Evolutionary conservation across 2,113 vertebrate genomes (phyloP), one percentile per base, ranked within the genome.

Genomic region (Upupa epops): DNA sequence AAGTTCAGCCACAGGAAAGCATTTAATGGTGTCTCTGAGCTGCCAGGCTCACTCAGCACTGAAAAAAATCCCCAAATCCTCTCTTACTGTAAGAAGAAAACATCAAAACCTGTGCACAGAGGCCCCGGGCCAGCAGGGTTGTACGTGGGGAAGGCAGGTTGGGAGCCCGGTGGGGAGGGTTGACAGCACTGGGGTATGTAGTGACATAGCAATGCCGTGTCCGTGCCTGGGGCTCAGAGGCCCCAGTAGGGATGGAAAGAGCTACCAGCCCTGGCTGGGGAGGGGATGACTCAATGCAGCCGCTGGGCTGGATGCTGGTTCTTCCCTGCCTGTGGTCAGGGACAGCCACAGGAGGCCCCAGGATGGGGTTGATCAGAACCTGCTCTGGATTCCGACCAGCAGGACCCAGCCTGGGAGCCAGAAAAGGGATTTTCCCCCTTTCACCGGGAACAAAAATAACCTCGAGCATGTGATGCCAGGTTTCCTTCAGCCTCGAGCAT

Each of bases 401-500:
- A 36, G 71, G 58, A 75, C 8, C n/a, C 6, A 3, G 40, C 26
- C 66, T 61, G 55, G 72, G 77, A 89, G 88, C 90, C 17, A 24
- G 91, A 91, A 42, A 94, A 91, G 29, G 82, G 90, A 91, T 59
- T 84, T 76, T 4, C 49, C 83, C 42, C 26, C 40, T 74, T 91
- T 87, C 85, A 70, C 85, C 51, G 1, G 86, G 83, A 83, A 92
- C 74, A 60, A 69, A 86, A 92, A 90, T 90, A 65, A 60, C 82
- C 40, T 8, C 2, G 19, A 40, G 68, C 86, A 93, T 55, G 64
- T 90, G 91, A 76, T 5, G n/a, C 13, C 58, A 8, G 13, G 24
- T 92, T 92, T 88, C 91, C 93, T 94, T 64, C 16, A 69, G 86
- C 86, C 74, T 8, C 2, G 19, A 40, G 68, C 86, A 93, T 55